These are phyloP conservation scores for Lepus europaeus DNA, from an alignment of 2,113 vertebrate genomes.

Conservation along the genomic window DNA sequence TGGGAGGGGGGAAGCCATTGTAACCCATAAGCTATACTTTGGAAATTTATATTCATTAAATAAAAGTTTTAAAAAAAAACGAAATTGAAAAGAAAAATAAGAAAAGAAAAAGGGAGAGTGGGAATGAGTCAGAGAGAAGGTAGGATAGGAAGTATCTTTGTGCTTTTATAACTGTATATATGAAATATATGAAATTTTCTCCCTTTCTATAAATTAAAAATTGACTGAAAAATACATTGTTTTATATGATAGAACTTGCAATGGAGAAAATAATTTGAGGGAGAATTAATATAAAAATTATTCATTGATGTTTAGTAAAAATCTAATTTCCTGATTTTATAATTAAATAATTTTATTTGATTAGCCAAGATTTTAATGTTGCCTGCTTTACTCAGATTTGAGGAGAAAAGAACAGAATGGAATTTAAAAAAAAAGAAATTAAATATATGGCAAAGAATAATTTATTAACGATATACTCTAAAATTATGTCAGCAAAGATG, in stretches of 20 bases:
- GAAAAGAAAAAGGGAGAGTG: no score
- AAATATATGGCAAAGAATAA: not conserved
- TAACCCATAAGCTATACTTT: no score
- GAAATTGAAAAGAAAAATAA: no score
- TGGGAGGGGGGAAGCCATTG: no score
- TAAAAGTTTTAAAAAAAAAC: no score
- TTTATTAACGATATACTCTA: not conserved
- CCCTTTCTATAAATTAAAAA: no score
- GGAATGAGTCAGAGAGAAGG: no score
- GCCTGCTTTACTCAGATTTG: not conserved
- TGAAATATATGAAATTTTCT: no score
- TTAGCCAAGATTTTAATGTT: not conserved
- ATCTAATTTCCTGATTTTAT: not conserved
- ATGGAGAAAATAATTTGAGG: not conserved
- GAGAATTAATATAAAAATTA: not conserved
- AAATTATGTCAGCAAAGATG: not conserved
- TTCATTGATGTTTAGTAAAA: not conserved
- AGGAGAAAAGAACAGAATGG: not conserved
- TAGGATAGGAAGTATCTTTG: no score
- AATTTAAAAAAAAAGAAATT: not conserved
- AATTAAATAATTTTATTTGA: not conserved
- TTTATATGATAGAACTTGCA: not conserved
- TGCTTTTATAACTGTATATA: no score
- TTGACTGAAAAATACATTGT: no score
- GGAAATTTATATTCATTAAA: no score